Percentiles rank a stretch among this genome's conserved stretches.
phyloP scores from a whole-genome alignment of 2,797 vertebrate genomes.

The Helarctos malayanus region DNA sequence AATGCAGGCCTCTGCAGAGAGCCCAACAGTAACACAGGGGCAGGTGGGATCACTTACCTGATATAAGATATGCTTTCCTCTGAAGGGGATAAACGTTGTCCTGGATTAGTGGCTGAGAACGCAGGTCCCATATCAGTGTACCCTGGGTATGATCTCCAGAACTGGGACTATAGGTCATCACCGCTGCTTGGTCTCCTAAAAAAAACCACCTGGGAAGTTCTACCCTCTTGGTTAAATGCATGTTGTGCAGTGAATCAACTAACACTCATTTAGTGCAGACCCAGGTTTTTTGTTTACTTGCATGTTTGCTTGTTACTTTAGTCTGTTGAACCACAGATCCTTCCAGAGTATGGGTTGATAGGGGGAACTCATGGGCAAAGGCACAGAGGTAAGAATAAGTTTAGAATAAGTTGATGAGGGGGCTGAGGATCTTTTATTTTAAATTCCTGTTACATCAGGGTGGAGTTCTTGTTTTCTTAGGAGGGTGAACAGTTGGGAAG shows the following conservation, averaged over 20 bases:
- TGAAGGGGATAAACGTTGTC: not conserved
- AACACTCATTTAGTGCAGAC: not conserved
- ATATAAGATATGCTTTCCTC: conserved; percentile 4
- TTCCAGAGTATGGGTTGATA: not conserved
- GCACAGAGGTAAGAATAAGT: not conserved
- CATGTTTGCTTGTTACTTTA: not conserved
- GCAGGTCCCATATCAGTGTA: not conserved
- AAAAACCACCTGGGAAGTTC: not conserved
- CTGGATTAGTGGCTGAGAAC: not conserved
- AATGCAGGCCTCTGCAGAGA: not conserved
- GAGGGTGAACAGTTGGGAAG: not conserved
- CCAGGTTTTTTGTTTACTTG: not conserved
- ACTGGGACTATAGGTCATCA: not conserved
- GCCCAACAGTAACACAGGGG: not conserved
- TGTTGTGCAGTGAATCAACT: not conserved
- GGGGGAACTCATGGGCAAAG: not conserved
- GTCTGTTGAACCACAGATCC: not conserved
- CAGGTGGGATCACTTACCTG: conserved; percentile 15
- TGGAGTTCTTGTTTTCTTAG: not conserved
- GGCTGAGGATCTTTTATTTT: not conserved
- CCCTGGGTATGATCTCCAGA: not conserved
- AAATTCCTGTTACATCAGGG: not conserved
- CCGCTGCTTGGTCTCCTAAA: not conserved
- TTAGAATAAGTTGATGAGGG: not conserved
- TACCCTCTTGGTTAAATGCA: not conserved